Conservation (phyloP, 1,140 invertebrate species). For the Amyelois transitella region DNA sequence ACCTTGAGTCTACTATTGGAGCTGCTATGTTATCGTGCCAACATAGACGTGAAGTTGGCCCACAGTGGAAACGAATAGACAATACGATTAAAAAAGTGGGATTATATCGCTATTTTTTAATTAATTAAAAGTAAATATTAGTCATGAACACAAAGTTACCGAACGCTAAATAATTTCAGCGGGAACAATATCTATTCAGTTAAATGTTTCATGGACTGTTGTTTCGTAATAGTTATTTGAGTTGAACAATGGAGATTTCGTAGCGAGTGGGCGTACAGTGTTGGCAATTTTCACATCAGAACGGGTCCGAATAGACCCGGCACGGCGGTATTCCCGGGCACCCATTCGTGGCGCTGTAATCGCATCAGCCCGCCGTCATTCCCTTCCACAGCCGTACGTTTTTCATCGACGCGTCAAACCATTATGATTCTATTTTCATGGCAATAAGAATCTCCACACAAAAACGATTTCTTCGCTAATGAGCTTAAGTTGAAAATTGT, state of each 20-base stretch:
- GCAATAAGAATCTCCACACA: constrained; percentile 31
- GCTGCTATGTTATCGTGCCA: no score
- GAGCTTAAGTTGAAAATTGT: constrained; percentile 40
- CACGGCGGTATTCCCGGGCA: constrained; percentile 44
- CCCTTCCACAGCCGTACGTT: constrained; percentile 23
- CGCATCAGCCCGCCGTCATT: constrained; percentile 39
- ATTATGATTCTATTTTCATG: constrained; percentile 63
- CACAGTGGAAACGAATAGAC: no score
- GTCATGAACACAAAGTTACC: no score
- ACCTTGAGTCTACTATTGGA: no score
- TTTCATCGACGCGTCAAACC: constrained; percentile 67
- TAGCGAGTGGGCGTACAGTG: constrained; percentile 62
- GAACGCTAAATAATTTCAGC: constrained; percentile 6
- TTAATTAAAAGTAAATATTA: not conserved
- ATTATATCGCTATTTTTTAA: not conserved
- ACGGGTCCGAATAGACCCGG: constrained; percentile 44
- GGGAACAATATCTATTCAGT: constrained; percentile 14
- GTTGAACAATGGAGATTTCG: constrained; percentile 62
- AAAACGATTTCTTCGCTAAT: constrained; percentile 47
- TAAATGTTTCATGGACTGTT: constrained; percentile 56
- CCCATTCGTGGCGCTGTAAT: constrained; percentile 61
- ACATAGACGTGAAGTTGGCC: no score
- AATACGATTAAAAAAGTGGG: no score
- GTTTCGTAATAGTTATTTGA: constrained; percentile 70
- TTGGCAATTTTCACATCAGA: constrained; percentile 68